Evolutionary conservation across 2,797 vertebrate species (phyloP), one percentile per base, ranked within the genome.

Genomic region (Eulemur albifrons): DNA sequence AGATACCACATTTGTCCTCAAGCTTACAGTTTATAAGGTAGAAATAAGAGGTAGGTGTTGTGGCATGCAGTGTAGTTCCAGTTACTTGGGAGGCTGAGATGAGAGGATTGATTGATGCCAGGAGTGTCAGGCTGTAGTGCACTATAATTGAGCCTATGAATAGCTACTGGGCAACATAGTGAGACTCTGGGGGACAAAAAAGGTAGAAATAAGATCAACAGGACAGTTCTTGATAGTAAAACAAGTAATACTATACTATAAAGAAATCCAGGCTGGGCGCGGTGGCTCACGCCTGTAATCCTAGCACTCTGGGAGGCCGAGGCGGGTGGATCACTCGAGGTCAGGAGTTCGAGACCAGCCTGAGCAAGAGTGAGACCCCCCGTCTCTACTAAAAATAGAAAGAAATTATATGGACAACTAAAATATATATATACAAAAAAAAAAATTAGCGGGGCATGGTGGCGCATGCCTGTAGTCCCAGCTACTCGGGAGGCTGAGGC

Each of bases 201-300:
- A 80, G 17, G 21, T 82, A 83, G 75, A 94, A 88, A 73, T 54
- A 14, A 86, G n/a, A 45, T 90, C 0, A 7, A 1, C 52, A 38
- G 43, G 43, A 61, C 92, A 18, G 38, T 72, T 35, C 17, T 89
- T 93, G 72, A 21, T 72, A 93, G 63, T 79, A 94, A 88, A 94
- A 80, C 54, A 90, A 65, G n/a, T 95, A 82, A n/a, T 92, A 82
- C 13, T 90, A 35, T 67, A 15, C 14, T 88, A 30, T 63, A 80
- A 67, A 88, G 50, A 80, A 91, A 73, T 92, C 57, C 25, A 40
- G 40, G 40, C 40, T 40, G 40, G 40, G 40, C 40, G 40, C 40
- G 6, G 40, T 40, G 40, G 40, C 40, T 40, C 40, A 40, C 40
- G 40, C 40, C 40, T 40, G 40, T 40, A 40, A 40, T 40, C 40